These are phyloP conservation scores for Campaea margaritaria DNA, from an alignment of 2,888 invertebrate species.

Conservation along the genomic window DNA sequence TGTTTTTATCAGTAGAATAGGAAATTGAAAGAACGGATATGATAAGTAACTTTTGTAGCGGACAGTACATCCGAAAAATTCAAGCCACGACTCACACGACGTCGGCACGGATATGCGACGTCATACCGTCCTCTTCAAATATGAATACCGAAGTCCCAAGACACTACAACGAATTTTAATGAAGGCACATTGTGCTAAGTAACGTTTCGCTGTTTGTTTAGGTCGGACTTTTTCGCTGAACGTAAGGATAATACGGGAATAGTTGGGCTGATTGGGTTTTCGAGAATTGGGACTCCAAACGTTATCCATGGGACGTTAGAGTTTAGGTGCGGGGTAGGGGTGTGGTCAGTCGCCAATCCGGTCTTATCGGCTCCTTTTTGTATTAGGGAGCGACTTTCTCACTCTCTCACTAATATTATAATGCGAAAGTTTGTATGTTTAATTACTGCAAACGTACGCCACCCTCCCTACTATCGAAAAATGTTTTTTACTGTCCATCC, in stretches of 20 bases:
- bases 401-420: too few species aligned
- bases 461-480: too few species aligned
- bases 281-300: conserved; percentile 36
- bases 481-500: too few species aligned
- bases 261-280: conserved; percentile 52
- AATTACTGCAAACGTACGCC: too few species aligned
- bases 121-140: conserved; percentile 49
- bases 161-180: conserved; percentile 58
- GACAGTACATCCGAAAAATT: background rate
- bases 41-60: too few species aligned
- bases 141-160: conserved; percentile 41
- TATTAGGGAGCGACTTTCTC: too few species aligned
- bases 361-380: too few species aligned
- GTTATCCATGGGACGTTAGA: conserved; percentile 18
- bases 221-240: conserved; percentile 57
- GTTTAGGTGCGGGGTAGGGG: conserved; percentile 1
- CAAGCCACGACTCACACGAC: conserved; percentile 17
- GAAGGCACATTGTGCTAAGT: conserved; percentile 54
- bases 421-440: too few species aligned
- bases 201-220: conserved; percentile 61
- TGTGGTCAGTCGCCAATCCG: background rate
- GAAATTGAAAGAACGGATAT: background rate
- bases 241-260: conserved; percentile 42
- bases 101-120: conserved; percentile 25
- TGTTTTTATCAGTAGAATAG: too few species aligned